Conservation (phyloP, 2,888 invertebrate genomes). For the Cephus spinipes region DNA sequence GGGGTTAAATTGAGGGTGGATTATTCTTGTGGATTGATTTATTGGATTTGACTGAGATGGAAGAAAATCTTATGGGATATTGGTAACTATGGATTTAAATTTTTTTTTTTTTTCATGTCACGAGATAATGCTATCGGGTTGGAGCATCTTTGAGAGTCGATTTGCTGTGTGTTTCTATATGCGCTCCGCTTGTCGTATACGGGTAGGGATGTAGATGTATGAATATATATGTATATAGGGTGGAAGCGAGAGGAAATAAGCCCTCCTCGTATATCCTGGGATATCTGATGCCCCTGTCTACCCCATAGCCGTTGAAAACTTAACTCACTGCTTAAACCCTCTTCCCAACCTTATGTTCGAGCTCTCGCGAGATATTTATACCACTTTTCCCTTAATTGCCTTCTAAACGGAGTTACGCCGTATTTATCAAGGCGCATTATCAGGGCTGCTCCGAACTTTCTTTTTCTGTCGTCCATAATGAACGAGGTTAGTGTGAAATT, state of each 20-base stretch:
- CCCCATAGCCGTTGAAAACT: constrained; percentile 50
- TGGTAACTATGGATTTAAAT: neutral
- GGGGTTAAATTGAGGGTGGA: neutral
- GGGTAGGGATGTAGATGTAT: neutral
- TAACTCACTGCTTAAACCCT: constrained; percentile 46
- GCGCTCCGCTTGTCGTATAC: neutral
- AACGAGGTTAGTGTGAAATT: neutral
- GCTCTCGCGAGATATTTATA: constrained; percentile 53
- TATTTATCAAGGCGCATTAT: constrained; percentile 52
- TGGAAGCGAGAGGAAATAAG: constrained; percentile 49
- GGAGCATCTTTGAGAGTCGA: neutral
- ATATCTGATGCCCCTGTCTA: constrained; percentile 56
- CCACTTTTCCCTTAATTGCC: constrained; percentile 56
- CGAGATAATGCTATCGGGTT: neutral
- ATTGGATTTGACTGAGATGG: too few relatives aligned
- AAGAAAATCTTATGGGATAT: neutral
- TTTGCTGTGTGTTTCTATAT: neutral
- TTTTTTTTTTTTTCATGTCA: neutral
- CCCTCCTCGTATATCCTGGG: constrained; percentile 51
- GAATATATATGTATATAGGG: neutral
- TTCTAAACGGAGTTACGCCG: constrained; percentile 49
- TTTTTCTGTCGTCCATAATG: neutral
- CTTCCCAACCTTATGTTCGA: constrained; percentile 29
- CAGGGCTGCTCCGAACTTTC: constrained; percentile 30
- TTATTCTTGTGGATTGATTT: too few relatives aligned